Evolutionary conservation across 1,140 invertebrate genomes (phyloP).

Genomic region (Pseudomyrmex dendroicus): DNA sequence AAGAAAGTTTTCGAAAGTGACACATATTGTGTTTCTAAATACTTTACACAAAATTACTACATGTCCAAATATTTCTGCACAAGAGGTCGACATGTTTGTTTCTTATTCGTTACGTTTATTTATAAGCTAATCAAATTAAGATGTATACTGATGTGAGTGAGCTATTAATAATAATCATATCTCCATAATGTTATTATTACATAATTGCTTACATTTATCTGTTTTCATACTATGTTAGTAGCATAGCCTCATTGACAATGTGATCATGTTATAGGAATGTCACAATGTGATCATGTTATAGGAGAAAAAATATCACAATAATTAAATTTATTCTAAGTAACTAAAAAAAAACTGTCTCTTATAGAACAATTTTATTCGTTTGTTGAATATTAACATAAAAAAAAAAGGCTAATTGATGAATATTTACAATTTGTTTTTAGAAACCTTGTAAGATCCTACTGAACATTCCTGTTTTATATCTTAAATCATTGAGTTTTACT

Average conservation of each 20-base stretch:
- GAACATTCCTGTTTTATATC: slow-evolving; percentile 57
- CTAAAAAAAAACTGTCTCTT: slow-evolving; percentile 39
- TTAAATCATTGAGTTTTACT: slow-evolving; percentile 16
- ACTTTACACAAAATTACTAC: slow-evolving; percentile 31
- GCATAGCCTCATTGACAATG: slow-evolving; percentile 52
- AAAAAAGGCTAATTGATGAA: slow-evolving; percentile 51
- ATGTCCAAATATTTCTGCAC: slow-evolving; percentile 29
- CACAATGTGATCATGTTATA: slow-evolving; percentile 9
- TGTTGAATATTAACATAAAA: slow-evolving; percentile 40
- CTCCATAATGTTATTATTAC: slow-evolving; percentile 57
- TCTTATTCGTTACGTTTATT: slow-evolving; percentile 29
- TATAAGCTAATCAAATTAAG: slow-evolving; percentile 34
- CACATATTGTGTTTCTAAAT: slow-evolving; percentile 6
- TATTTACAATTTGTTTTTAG: slow-evolving; percentile 19
- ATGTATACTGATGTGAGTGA: slow-evolving; percentile 34
- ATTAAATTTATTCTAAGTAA: slow-evolving; percentile 55
- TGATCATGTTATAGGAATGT: slow-evolving; percentile 43
- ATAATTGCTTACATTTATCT: slow-evolving; percentile 65
- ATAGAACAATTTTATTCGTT: neutral
- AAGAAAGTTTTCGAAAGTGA: slow-evolving; percentile 23
- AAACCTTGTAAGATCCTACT: slow-evolving; percentile 34
- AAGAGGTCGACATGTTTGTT: slow-evolving; percentile 32
- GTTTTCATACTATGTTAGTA: slow-evolving; percentile 64
- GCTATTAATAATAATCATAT: slow-evolving; percentile 62
- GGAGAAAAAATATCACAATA: slow-evolving; percentile 17